Base-by-base conservation (phyloP, 2,888 invertebrate species). In the Leptogaster cylindrica region DNA sequence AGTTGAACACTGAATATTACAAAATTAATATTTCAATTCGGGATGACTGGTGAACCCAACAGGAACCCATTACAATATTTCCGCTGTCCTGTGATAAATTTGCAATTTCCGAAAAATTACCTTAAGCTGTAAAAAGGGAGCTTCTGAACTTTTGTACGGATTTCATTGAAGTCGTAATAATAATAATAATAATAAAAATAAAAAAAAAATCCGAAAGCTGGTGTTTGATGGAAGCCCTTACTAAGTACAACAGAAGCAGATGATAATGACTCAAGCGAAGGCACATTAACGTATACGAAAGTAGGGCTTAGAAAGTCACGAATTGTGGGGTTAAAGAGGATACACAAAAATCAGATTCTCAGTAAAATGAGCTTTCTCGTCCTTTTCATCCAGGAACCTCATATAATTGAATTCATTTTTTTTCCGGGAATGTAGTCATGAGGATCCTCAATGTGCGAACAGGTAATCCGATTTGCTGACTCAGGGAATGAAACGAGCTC, bases 361-460 rank as follows among this genome's bases (percentile, higher is more conserved):
- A 39, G 31, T 39, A 27, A 64, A 67, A 52, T 50, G 41, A 36
- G 31, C 20, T 52, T 65, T 67, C 63, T 67, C 46, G 41, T 51
- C 46, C 52, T 44, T 64, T 64, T 67, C 52, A 67, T 64, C 33
- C 14, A 52, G 27, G 23, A 12, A 64, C 61, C 51, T 50, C 36
- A 50, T 51, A 33, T 67, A 67, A 67, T 67, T 67, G 67, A 67
- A 67, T 67, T 52, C n/a, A n/a, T 64, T 63, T 50, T 64, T 33
- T 14, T 16, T 25, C 36, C 18, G 23, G 7, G 25, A 12, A n/a
- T 36, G 20, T 27, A 28, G 28, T 31, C 18, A 25, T 10, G 46
- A 20, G 18, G 25, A 10, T 27, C 20, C 46, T 2, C 18, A 10
- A 5, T 31, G 39, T 39, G 41, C 20, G 64, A 33, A 44, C 14